Percentiles rank a stretch among this genome's conserved stretches.
Evolutionary conservation across 2,113 vertebrate species (phyloP).

Genomic region (Nannospalax galili): DNA sequence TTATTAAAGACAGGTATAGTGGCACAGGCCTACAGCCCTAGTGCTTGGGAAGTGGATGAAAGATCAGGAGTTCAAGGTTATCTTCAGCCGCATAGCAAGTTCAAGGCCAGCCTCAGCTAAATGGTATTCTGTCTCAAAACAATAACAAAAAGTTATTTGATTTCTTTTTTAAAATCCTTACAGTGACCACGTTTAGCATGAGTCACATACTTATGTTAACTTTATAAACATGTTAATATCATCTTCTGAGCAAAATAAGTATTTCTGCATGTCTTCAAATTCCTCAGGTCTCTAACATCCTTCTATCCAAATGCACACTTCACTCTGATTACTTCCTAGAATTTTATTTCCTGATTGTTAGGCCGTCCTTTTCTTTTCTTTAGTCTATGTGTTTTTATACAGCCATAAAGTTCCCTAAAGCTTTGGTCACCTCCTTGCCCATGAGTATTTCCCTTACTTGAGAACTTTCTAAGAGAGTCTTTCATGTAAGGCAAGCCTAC

Average conservation of each 20-base stretch:
- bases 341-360: neutral
- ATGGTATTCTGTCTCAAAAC: neutral
- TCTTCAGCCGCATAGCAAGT: neutral
- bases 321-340: neutral
- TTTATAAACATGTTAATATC: conserved; percentile 30
- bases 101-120: neutral
- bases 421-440: neutral
- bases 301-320: neutral
- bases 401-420: neutral
- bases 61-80: neutral
- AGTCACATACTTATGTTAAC: neutral
- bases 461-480: neutral
- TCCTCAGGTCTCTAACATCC: neutral
- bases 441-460: neutral
- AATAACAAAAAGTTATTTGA: neutral
- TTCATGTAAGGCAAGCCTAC: neutral
- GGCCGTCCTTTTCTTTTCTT: neutral
- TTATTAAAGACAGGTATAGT: neutral
- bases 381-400: neutral
- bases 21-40: neutral
- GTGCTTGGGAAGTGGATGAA: neutral
- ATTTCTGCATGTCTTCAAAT: neutral
- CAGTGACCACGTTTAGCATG: neutral
- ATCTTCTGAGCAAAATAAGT: neutral
- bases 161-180: neutral